phyloP scores from a whole-genome alignment of 2,113 vertebrate genomes.

The Phocoena phocoena region DNA sequence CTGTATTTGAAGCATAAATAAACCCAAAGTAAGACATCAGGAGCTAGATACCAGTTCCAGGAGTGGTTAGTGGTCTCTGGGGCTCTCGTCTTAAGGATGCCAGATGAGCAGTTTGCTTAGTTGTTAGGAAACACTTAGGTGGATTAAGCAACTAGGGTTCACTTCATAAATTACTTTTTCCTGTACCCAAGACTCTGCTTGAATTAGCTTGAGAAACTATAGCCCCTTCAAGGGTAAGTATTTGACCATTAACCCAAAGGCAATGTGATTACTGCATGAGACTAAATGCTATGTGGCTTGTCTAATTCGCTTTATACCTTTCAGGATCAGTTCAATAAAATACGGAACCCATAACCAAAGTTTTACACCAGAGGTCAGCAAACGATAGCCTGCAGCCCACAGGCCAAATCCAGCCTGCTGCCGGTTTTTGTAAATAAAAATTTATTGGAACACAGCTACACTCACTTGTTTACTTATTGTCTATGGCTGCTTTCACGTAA shows the following conservation, averaged over 20 bases:
- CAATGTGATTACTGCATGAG: conserved; percentile 34
- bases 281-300: background rate
- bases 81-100: background rate
- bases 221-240: background rate
- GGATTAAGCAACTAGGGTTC: background rate
- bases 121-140: background rate
- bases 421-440: conserved; percentile 29
- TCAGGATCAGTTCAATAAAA: conserved; percentile 10
- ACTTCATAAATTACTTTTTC: conserved; percentile 27
- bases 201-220: background rate
- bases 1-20: conserved; percentile 61
- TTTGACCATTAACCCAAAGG: conserved; percentile 37
- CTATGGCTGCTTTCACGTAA: background rate
- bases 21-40: conserved; percentile 26
- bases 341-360: background rate
- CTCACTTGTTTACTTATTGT: background rate
- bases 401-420: background rate
- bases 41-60: conserved; percentile 10
- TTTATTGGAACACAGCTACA: background rate
- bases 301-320: background rate
- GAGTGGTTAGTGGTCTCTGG: background rate
- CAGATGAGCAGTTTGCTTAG: background rate
- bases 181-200: background rate
- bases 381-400: background rate
- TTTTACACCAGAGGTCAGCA: background rate